Conservation (phyloP, 2,113 vertebrate species). For the Oreochromis tanganicae region DNA sequence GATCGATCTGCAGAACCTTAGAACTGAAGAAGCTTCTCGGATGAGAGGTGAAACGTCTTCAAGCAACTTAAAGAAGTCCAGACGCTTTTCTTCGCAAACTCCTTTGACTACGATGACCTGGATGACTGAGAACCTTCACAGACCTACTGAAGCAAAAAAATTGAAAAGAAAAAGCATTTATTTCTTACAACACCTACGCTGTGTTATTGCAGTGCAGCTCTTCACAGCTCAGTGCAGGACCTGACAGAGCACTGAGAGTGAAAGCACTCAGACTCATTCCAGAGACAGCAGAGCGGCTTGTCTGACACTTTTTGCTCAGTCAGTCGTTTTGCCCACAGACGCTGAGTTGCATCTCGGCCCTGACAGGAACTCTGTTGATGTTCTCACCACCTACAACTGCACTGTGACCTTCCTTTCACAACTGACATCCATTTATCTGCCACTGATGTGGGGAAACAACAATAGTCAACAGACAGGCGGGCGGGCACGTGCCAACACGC, state of each 20-base stretch:
- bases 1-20: neutral
- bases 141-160: neutral
- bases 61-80: too few relatives aligned
- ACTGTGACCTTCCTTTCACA: neutral
- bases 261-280: constrained; percentile 15
- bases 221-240: constrained; percentile 12
- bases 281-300: neutral
- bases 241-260: constrained; percentile 7
- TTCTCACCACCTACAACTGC: constrained; percentile 25
- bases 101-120: too few relatives aligned
- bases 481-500: constrained; percentile 60
- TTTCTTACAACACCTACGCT: neutral
- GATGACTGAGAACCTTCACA: too few relatives aligned
- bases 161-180: neutral
- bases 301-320: constrained; percentile 33
- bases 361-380: constrained; percentile 15
- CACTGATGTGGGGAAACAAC: constrained; percentile 22
- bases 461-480: constrained; percentile 18
- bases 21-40: too few relatives aligned
- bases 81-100: too few relatives aligned
- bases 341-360: constrained; percentile 23
- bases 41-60: too few relatives aligned
- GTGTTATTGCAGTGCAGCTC: neutral
- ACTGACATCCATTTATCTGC: constrained; percentile 16
- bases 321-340: constrained; percentile 35